Evolutionary conservation across 35 echinoderm and acorn worm species (phyloP).

Genomic region (Patiria miniata): DNA sequence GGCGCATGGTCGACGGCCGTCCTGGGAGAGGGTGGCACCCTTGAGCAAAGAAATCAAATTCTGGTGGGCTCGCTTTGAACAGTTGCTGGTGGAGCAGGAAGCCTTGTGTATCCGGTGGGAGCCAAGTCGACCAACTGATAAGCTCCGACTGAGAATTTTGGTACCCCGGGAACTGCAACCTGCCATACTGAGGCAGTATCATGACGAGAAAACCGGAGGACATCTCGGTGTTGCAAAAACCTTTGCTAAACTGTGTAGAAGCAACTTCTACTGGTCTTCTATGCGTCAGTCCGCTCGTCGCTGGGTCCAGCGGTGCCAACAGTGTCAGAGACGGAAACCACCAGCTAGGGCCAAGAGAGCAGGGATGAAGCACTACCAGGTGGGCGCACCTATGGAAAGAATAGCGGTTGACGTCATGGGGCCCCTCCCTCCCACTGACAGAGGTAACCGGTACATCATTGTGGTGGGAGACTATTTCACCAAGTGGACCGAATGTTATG

Average conservation of each 20-base stretch:
- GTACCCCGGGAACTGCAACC: neutral
- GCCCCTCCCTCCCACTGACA: constrained; percentile 27
- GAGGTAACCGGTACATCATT: constrained; percentile 27
- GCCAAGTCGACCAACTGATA: neutral
- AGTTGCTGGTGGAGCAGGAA: neutral
- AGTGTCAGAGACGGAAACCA: constrained; percentile 28
- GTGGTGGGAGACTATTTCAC: constrained; percentile 44
- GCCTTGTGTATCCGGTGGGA: neutral
- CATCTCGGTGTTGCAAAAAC: constrained; percentile 1
- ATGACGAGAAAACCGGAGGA: neutral
- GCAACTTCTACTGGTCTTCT: neutral
- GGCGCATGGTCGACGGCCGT: neutral
- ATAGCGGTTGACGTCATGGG: constrained; percentile 51
- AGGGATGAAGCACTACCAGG: constrained; percentile 12
- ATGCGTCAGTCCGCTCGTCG: neutral
- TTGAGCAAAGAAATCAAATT: neutral
- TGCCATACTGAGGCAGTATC: neutral
- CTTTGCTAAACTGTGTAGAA: neutral
- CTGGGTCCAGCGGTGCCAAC: neutral
- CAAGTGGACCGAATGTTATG: constrained; percentile 38
- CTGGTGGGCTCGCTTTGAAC: constrained; percentile 7
- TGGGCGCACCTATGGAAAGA: constrained; percentile 38
- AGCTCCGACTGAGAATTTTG: neutral
- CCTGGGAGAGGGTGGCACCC: neutral
- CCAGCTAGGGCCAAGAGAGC: neutral